A percentile compares a stretch with the other conserved stretches of the same genome.
These are phyloP conservation scores for Melitaea cinxia DNA, from an alignment of 1,140 invertebrate genomes.

Conservation along the genomic window DNA sequence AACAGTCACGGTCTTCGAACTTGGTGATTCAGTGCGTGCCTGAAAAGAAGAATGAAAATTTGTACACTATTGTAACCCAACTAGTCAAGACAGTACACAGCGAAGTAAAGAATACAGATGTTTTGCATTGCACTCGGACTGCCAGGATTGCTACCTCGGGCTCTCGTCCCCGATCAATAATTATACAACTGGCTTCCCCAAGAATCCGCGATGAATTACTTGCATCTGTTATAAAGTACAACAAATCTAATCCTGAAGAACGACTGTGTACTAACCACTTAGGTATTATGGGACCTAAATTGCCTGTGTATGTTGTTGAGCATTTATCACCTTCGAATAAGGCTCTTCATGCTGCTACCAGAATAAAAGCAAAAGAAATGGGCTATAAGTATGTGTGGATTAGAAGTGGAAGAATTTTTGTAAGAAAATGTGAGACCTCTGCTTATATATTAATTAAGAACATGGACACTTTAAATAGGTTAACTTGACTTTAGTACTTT, in stretches of 20 bases:
- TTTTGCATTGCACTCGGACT: neutral
- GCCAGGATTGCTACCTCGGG: neutral
- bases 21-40: neutral
- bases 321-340: neutral
- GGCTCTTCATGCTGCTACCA: neutral
- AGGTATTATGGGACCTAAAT: neutral
- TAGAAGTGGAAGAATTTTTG: too few relatives aligned
- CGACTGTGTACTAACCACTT: neutral
- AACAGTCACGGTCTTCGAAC: neutral
- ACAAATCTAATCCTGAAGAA: neutral
- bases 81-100: neutral
- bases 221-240: neutral
- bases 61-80: neutral
- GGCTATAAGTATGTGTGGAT: too few relatives aligned
- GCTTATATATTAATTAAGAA: too few relatives aligned
- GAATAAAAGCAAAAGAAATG: neutral
- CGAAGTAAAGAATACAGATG: neutral
- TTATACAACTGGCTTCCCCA: neutral
- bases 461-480: too few relatives aligned
- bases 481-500: too few relatives aligned
- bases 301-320: neutral
- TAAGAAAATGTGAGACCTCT: too few relatives aligned
- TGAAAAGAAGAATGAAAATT: neutral
- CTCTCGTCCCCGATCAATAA: neutral
- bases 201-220: neutral